Base-by-base conservation (phyloP, 2,797 vertebrate genomes). In the Crenuchus spilurus region DNA sequence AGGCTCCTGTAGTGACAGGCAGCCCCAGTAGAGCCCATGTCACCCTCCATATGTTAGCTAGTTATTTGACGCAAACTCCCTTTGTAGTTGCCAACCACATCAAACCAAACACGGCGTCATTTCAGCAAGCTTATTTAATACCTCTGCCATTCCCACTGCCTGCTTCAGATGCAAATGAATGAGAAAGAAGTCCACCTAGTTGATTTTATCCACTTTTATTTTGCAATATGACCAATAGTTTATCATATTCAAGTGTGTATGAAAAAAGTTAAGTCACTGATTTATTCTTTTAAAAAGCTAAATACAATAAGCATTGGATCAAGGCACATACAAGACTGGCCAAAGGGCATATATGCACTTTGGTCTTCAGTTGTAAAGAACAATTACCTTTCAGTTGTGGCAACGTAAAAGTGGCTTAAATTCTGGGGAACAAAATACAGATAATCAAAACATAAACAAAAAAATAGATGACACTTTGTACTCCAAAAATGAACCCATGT, bases 251-350 rank as follows among this genome's bases (percentile, higher is more conserved):
- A 94, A 94, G 91, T 95, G 95, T 87, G 84, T 97, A 96, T 95
- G 95, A 99, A 98, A 98, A 90, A 92, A 94, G 84, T 81, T 89
- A 87, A 95, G 94, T 95, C 95, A 95, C 94, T 93, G 90, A 92
- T 94, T 95, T 89, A 41, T 80, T 91, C 70, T 83, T 89, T 94
- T 96, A 96, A 95, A 97, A 98, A 96, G 96, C 95, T 97, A 95
- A 96, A 96, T 98, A 99, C 96, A 96, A 92, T 94, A 97, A 98
- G 96, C 91, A 83, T 98, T 96, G 92, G 95, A 96, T 98, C 97
- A 99, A 99, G 98, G 98, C 98, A 99, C 97, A 96, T 98, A 97
- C 95, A 97, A 98, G 95, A 99, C 95, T 96, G 94, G 95, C 97
- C 97, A 99, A 98, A 99, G 97, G 95, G 96, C 95, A 72, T 95